A percentile compares a stretch with the other conserved stretches of the same genome.
These are phyloP conservation scores for Eumerus sabulonum DNA, from an alignment of 2,888 invertebrate species.

Conservation along the genomic window DNA sequence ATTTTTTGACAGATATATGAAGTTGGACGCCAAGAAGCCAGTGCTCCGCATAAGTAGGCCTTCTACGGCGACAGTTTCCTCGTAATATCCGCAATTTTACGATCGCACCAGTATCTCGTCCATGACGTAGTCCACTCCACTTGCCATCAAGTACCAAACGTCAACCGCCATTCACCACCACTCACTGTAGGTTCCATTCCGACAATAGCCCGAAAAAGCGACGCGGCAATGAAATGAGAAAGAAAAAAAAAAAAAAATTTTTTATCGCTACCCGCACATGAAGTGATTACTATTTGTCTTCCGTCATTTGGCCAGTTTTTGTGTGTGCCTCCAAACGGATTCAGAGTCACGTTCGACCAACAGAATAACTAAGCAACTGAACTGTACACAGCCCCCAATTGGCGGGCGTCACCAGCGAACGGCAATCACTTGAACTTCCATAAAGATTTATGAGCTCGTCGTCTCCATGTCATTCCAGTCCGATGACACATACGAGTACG, in stretches of 20 bases:
- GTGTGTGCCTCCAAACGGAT: conserved; percentile 44
- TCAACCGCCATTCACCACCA: conserved; percentile 2
- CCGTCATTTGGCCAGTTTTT: conserved; percentile 34
- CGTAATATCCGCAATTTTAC: background rate
- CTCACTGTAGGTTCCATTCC: no score
- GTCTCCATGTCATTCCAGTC: conserved; percentile 20
- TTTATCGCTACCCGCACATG: no score
- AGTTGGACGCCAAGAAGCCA: no score
- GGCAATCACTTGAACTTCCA: conserved; percentile 41
- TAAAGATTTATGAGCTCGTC: conserved; percentile 58
- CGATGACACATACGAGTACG: conserved; percentile 50
- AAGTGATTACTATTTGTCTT: conserved; percentile 41
- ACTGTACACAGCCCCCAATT: no score
- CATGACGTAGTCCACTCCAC: conserved; percentile 18
- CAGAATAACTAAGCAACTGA: conserved; percentile 28
- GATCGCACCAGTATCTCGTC: no score
- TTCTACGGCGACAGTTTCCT: background rate
- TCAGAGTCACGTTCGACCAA: conserved; percentile 60
- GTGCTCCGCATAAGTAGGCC: no score
- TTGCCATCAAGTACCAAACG: conserved; percentile 16
- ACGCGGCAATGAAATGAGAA: no score
- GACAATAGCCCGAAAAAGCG: no score
- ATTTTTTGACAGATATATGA: no score
- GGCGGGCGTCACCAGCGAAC: conserved; percentile 32
- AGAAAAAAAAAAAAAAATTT: no score